These are phyloP conservation scores for Brachionus plicatilis DNA, from an alignment of 1,140 invertebrate genomes.

Conservation along the genomic window DNA sequence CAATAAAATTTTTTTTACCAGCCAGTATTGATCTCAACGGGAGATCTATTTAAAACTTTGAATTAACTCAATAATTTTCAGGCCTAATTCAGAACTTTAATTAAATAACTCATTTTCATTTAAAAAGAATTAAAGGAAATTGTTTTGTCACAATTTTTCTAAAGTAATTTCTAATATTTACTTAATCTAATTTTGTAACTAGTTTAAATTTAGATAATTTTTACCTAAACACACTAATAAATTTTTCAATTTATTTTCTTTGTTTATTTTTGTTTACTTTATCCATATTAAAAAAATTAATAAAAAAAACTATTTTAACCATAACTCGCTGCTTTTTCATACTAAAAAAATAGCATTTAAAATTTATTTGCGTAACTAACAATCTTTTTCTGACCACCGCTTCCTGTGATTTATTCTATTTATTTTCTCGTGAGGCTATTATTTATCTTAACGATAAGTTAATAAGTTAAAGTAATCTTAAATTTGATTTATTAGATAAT, in stretches of 20 bases:
- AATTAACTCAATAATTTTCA: background rate
- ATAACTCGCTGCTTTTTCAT: background rate
- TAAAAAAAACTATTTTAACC: background rate
- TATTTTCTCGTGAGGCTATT: background rate
- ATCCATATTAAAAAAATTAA: background rate
- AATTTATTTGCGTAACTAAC: background rate
- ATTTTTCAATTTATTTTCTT: background rate
- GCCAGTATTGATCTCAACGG: background rate
- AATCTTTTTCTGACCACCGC: background rate
- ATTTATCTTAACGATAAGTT: background rate
- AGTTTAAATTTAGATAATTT: background rate
- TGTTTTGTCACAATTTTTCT: background rate
- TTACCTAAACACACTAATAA: background rate
- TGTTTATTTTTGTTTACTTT: background rate
- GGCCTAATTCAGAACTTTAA: background rate
- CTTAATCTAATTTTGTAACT: background rate
- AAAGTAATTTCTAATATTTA: background rate
- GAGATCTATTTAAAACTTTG: background rate
- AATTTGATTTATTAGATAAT: conserved; percentile 3
- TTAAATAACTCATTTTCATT: background rate
- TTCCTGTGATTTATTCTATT: background rate
- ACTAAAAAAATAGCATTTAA: too few species aligned
- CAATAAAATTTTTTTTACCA: background rate
- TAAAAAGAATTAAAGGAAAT: background rate
- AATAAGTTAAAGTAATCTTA: background rate